Evolutionary conservation across 1,140 invertebrate species (phyloP).

Genomic region (Apis mellifera): DNA sequence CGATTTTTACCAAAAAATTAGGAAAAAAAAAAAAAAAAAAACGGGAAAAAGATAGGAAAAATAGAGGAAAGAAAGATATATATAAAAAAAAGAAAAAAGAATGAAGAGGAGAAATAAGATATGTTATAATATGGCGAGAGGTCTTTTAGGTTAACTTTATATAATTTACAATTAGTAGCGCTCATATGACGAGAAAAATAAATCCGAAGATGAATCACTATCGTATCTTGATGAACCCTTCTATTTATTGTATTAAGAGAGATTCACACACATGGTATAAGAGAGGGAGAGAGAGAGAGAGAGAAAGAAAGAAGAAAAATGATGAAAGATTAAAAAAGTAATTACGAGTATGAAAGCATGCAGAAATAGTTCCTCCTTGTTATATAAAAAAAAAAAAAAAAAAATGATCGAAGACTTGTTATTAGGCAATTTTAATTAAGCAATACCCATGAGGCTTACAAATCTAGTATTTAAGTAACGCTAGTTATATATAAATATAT

Average conservation of each 20-base stretch:
- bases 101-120: neutral
- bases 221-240: conserved; percentile 43
- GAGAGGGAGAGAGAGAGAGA: conserved; percentile 10
- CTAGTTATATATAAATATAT: conserved; percentile 67
- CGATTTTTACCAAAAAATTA: conserved; percentile 8
- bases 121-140: conserved; percentile 16
- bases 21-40: neutral
- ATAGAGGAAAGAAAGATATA: neutral
- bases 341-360: conserved; percentile 63
- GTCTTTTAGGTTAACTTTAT: conserved; percentile 47
- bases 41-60: neutral
- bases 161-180: conserved; percentile 43
- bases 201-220: conserved; percentile 52
- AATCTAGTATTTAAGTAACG: conserved; percentile 69
- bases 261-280: conserved; percentile 60
- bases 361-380: conserved; percentile 76
- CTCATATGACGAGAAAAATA: conserved; percentile 38
- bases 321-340: conserved; percentile 23
- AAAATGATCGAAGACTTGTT: conserved; percentile 72
- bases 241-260: conserved; percentile 51
- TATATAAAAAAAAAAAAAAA: conserved; percentile 70
- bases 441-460: conserved; percentile 76
- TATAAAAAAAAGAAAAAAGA: neutral
- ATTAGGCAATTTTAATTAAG: conserved; percentile 78
- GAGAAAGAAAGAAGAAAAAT: conserved; percentile 17